Percentiles rank a stretch among this genome's conserved stretches.
Evolutionary conservation across 1,140 invertebrate species (phyloP).

Genomic region (Papilio glaucus): DNA sequence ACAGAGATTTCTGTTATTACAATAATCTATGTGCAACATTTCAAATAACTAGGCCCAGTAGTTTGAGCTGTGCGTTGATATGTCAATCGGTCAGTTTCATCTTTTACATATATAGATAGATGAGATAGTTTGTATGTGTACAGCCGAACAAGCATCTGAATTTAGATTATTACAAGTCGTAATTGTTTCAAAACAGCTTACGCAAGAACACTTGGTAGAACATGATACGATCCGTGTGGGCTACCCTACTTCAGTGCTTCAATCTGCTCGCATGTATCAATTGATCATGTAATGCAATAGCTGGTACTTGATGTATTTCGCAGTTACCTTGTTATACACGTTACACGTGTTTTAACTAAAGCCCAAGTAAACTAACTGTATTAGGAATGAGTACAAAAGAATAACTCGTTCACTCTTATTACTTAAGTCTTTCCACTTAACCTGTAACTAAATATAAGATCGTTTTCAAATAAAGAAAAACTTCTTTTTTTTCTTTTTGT

Average conservation of each 20-base stretch:
- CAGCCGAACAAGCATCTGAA: no score
- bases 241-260: not conserved
- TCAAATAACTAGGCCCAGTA: no score
- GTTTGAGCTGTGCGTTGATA: no score
- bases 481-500: no score
- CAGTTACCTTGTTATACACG: conserved; percentile 2
- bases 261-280: conserved; percentile 14
- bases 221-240: conserved; percentile 12
- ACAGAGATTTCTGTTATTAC: no score
- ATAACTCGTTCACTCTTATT: not conserved
- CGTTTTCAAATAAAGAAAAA: not conserved
- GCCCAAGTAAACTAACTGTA: not conserved
- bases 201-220: conserved; percentile 9
- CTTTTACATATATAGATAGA: no score
- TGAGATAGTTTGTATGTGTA: no score
- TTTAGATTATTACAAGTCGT: not conserved
- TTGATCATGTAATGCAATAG: conserved; percentile 12
- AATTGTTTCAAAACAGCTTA: not conserved
- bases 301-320: conserved; percentile 1
- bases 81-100: no score
- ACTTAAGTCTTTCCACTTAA: no score
- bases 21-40: no score
- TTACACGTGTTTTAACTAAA: not conserved
- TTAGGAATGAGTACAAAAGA: not conserved
- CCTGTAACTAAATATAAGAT: no score